phyloP scores from a whole-genome alignment of 2,888 invertebrate genomes.

The Malthinus seriepunctatus region DNA sequence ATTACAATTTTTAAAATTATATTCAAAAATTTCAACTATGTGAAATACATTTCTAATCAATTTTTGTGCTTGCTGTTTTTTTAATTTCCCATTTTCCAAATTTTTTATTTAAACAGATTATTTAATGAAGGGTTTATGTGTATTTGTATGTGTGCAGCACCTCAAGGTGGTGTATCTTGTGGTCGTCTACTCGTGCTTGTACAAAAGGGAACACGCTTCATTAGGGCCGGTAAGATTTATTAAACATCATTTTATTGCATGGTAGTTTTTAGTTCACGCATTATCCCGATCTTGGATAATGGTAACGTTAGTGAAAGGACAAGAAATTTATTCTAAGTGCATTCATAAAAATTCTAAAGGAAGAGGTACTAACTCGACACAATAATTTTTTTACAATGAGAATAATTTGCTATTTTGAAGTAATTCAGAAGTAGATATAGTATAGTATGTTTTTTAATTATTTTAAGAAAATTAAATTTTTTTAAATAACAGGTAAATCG shows the following conservation, averaged over 20 bases:
- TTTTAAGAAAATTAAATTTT: not conserved
- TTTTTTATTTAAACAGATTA: not conserved
- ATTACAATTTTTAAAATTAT: too few species aligned
- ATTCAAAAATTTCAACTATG: too few species aligned
- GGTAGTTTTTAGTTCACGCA: conserved; percentile 56
- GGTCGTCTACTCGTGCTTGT: conserved; percentile 54
- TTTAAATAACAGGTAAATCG: conserved; percentile 59
- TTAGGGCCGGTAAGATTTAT: conserved; percentile 50
- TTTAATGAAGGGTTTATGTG: not conserved
- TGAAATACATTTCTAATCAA: not conserved
- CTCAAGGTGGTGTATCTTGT: conserved; percentile 48
- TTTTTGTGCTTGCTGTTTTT: not conserved
- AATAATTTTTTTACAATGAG: too few species aligned
- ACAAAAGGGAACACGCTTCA: conserved; percentile 54
- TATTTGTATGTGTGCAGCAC: conserved; percentile 43
- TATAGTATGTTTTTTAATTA: not conserved
- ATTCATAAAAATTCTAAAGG: conserved; percentile 26
- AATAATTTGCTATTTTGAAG: too few species aligned
- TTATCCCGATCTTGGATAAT: conserved; percentile 38
- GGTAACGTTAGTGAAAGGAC: conserved; percentile 41
- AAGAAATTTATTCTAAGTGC: conserved; percentile 43
- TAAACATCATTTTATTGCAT: conserved; percentile 44
- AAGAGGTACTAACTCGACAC: conserved; percentile 31
- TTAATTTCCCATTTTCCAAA: not conserved
- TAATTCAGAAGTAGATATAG: too few species aligned